Conservation (phyloP, 2,888 invertebrate genomes). For the Pogonocherus hispidulus region DNA sequence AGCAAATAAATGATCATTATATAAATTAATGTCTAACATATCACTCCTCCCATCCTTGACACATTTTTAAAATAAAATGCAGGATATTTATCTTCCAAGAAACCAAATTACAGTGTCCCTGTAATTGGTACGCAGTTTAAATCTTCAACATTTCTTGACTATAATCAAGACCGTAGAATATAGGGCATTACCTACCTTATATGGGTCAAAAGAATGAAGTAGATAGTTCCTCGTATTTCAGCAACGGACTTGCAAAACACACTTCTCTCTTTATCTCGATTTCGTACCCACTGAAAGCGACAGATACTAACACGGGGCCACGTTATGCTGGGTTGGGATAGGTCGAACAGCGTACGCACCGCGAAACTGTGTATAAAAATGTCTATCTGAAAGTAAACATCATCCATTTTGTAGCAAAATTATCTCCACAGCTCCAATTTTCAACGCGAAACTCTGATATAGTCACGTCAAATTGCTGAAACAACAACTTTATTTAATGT, state of each 20-base stretch:
- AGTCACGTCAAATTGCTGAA: constrained; percentile 30
- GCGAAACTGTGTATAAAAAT: constrained; percentile 6
- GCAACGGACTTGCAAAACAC: constrained; percentile 3
- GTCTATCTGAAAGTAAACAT: constrained; percentile 34
- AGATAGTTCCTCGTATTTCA: constrained; percentile 13
- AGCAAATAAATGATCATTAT: no score
- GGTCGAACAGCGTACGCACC: constrained; percentile 27
- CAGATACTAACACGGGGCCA: constrained; percentile 33
- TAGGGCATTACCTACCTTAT: constrained; percentile 18
- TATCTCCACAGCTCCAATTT: constrained; percentile 23
- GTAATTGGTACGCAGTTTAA: no score
- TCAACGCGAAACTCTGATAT: constrained; percentile 14
- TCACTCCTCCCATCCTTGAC: no score
- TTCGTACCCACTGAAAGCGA: constrained; percentile 38
- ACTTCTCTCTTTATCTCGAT: constrained; percentile 31
- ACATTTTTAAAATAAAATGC: no score
- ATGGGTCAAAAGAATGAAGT: constrained; percentile 14
- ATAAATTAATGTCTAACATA: no score
- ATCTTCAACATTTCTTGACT: no score
- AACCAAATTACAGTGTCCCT: no score
- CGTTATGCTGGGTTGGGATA: constrained; percentile 42
- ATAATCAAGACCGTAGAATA: constrained; percentile 8
- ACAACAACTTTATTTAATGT: constrained; percentile 5
- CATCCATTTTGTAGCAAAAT: constrained; percentile 32
- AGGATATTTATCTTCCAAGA: no score